Base-by-base conservation (phyloP, 37 sponge, comb jelly and placozoan species). In the Ianthella basta region DNA sequence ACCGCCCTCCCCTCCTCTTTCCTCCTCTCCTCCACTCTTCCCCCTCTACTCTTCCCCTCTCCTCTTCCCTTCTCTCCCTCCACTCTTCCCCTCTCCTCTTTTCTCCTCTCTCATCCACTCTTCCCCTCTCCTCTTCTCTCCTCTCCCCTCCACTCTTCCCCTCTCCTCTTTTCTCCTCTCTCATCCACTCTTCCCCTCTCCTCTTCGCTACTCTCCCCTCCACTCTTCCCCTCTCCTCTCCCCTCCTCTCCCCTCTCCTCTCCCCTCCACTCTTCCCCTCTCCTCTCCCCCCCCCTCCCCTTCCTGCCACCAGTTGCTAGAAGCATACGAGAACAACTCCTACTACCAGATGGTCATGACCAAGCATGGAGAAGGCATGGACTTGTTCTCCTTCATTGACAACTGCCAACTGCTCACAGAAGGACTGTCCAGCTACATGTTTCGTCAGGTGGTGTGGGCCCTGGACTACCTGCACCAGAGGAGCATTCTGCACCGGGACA, bases 341-440 rank as follows among this genome's bases (percentile, higher is more conserved):
- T 97, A 84, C 85, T 97, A 89, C 80, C 97, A 97, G 87, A 85
- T 97, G 89, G 97, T 97, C 82, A 97, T 97, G 97, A 86, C 89
- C 85, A 94, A 94, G 79, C 97, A 97, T 56, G 97, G 97, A 19
- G 91, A 91, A 39, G 97, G 97, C 0, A 88, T 97, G 84, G 97
- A 97, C 74, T 89, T 97, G 50, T 97, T 97, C 77, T 88, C 89
- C 68, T 97, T 97, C 87, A 97, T 97, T 30, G 97, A 97, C 74
- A 69, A 64, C 24, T 54, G 69, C 29, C 97, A 95, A 0, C 33
- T 27, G 3, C 79, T 97, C 40, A 86, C 89, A 23, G 97, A 97
- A 66, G 84, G 81, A 16, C 91, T 94, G 27, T 59, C 84, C 36
- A 97, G 97, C 79, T 94, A 97, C 84, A 91, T 97, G 80, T 97